Evolutionary conservation across 1,140 invertebrate species (phyloP), one percentile per base, ranked within the genome.

Genomic region (Holotrichia oblita): DNA sequence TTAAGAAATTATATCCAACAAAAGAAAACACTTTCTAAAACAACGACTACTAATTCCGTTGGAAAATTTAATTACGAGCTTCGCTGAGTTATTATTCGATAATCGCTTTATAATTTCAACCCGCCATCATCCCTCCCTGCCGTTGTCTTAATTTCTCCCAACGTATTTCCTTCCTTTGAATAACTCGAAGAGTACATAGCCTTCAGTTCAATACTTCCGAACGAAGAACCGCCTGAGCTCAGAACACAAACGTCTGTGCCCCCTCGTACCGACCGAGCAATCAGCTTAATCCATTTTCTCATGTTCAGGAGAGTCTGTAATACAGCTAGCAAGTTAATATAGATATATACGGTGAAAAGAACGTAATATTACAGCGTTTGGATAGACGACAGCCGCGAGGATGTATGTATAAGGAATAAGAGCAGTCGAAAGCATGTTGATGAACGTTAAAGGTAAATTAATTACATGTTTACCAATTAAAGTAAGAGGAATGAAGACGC

Each of bases 51-150:
- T 55, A 55, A 69, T 69, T 20, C 10, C 27, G 0, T 9, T 17
- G 61, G 22, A 69, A 69, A 69, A 69, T 69, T 69, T 69, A 69
- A 69, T 69, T 69, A 69, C 61, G 8, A 9, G 61, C 61, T 69
- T 9, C 22, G 22, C 10, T 69, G 27, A 12, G 22, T 69, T 69
- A 69, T 69, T 69, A 69, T 69, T 69, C 61, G 22, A 69, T 69
- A 69, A 69, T 69, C 61, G 61, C 61, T 69, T 69, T 69, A 69
- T 69, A 69, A 69, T 69, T 69, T 69, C 59, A 20, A 9, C 59
- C 59, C 20, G n/a, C 61, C 61, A 34, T 20, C 61, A 17, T 64
- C 61, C 61, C 10, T 69, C 61, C 22, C 7, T 6, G 22, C 6
- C 48, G 48, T 4, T 17, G 14, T n/a, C 48, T 55, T 55, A 17